phyloP scores from a whole-genome alignment of 2,888 invertebrate species.

The Junonia oenone region DNA sequence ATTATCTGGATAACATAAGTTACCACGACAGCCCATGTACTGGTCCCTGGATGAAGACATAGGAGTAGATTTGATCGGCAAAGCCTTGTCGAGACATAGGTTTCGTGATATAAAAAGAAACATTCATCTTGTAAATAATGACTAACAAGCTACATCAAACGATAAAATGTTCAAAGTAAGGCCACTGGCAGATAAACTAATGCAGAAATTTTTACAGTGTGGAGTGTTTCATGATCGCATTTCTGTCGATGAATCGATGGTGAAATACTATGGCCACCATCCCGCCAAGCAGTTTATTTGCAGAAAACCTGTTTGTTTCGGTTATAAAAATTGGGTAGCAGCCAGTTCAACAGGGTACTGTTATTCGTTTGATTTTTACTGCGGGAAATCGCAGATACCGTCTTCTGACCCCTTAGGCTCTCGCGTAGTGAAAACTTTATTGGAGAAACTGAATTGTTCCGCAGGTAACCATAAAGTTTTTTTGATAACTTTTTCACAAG shows the following conservation, averaged over 20 bases:
- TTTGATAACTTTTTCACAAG: too few species aligned
- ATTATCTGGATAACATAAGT: too few species aligned
- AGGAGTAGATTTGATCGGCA: slow-evolving; percentile 13
- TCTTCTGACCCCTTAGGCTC: too few species aligned
- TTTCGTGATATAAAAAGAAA: slow-evolving; percentile 23
- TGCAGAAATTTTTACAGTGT: slow-evolving; percentile 29
- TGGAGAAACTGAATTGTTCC: too few species aligned
- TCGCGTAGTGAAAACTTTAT: too few species aligned
- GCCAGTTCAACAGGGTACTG: slow-evolving; percentile 34
- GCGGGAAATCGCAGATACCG: slow-evolving; percentile 20
- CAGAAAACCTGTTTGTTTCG: slow-evolving; percentile 37
- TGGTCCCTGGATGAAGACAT: slow-evolving; percentile 23
- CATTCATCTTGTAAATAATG: slow-evolving; percentile 20
- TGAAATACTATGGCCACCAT: too few species aligned
- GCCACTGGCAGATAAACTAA: slow-evolving; percentile 22
- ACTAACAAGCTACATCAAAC: slow-evolving; percentile 8
- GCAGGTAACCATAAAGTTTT: too few species aligned
- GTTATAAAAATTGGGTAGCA: slow-evolving; percentile 36
- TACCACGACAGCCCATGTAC: background rate
- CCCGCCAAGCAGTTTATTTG: slow-evolving; percentile 34
- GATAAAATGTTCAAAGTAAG: slow-evolving; percentile 29
- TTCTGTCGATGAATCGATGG: slow-evolving; percentile 35
- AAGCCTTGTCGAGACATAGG: slow-evolving; percentile 12
- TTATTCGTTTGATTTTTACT: slow-evolving; percentile 32
- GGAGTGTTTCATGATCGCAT: slow-evolving; percentile 31